These are phyloP conservation scores for Zoanthus gigantus DNA, from an alignment of 92 coral and sea anemone genomes.

Conservation along the genomic window DNA sequence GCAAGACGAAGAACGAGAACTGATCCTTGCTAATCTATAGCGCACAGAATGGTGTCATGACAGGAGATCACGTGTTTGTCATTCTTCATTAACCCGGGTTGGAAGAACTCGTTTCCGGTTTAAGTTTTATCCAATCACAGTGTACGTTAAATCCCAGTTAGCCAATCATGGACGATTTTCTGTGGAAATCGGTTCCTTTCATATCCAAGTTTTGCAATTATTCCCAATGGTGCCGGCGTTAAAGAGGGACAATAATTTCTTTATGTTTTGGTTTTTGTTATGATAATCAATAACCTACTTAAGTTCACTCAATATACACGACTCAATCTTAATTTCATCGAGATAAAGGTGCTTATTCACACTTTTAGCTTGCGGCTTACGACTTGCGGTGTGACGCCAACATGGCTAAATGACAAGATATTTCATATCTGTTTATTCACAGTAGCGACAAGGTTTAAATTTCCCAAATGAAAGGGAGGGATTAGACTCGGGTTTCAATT, in stretches of 20 bases:
- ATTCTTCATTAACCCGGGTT: constrained; percentile 45
- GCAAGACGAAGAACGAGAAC: neutral
- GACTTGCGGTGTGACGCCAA: neutral
- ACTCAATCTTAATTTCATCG: neutral
- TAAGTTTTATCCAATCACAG: constrained; percentile 6
- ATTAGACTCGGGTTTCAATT: constrained; percentile 23
- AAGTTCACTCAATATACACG: neutral
- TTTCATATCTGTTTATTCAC: neutral
- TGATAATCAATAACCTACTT: constrained; percentile 31
- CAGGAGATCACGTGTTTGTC: constrained; percentile 52
- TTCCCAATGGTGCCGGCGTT: constrained; percentile 40
- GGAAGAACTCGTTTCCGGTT: constrained; percentile 24
- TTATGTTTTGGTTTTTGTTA: constrained; percentile 25
- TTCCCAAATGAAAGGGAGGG: constrained; percentile 14
- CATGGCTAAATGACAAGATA: neutral
- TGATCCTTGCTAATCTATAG: constrained; percentile 16
- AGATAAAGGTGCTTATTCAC: neutral
- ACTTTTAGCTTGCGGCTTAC: neutral
- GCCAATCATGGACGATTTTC: constrained; percentile 25
- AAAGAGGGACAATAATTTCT: neutral
- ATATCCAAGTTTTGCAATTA: constrained; percentile 32
- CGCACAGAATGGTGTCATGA: constrained; percentile 48
- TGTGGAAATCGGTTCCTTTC: constrained; percentile 15
- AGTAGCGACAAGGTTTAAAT: constrained; percentile 20
- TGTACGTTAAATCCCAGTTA: neutral